Evolutionary conservation across 2,113 vertebrate species (phyloP).

Genomic region (Pimephales promelas): DNA sequence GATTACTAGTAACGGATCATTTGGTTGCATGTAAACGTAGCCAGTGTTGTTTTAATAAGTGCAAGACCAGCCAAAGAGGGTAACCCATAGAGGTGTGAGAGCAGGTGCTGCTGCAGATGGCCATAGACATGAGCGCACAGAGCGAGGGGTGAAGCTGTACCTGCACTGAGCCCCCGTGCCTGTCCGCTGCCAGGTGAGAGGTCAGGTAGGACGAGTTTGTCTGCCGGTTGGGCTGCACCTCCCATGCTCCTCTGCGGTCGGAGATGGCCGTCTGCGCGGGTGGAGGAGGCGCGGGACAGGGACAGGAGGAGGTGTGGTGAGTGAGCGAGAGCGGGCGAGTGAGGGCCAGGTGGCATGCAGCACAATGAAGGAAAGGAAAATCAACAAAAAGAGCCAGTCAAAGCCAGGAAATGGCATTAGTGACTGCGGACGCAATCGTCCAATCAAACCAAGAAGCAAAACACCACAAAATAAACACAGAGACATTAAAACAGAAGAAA

Average conservation of each 20-base stretch:
- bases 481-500: slow-evolving; percentile 32
- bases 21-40: too few species aligned
- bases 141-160: slow-evolving; percentile 76
- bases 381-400: slow-evolving; percentile 72
- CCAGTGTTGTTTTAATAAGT: neutral
- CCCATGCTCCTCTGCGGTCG: slow-evolving; percentile 97
- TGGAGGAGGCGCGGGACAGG: slow-evolving; percentile 55
- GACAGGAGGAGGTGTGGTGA: slow-evolving; percentile 57
- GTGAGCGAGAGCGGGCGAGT: slow-evolving; percentile 47
- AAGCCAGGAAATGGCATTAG: slow-evolving; percentile 75
- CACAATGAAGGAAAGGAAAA: slow-evolving; percentile 66
- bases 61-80: neutral
- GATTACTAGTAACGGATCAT: too few species aligned
- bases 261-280: slow-evolving; percentile 84
- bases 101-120: neutral
- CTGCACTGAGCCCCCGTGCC: slow-evolving; percentile 99
- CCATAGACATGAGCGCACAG: neutral
- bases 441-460: slow-evolving; percentile 48
- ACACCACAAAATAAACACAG: slow-evolving; percentile 19
- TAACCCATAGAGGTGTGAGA: slow-evolving; percentile 20
- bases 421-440: slow-evolving; percentile 63
- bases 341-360: slow-evolving; percentile 72
- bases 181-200: slow-evolving; percentile 96
- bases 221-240: slow-evolving; percentile 93
- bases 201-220: slow-evolving; percentile 96